phyloP scores from a whole-genome alignment of 2,888 invertebrate species.

The Coenonympha arcania region DNA sequence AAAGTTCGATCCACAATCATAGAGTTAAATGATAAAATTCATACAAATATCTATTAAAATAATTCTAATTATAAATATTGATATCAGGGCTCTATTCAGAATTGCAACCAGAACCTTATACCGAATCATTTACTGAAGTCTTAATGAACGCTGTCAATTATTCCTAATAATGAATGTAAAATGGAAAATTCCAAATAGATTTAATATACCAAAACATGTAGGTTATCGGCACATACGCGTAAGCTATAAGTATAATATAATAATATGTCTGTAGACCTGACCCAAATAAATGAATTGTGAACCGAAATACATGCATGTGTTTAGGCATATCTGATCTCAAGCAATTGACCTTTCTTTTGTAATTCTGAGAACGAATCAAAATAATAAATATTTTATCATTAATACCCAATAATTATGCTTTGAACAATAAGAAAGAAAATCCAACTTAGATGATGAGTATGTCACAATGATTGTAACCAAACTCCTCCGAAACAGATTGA shows the following conservation, averaged over 20 bases:
- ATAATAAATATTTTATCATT: too few relatives aligned
- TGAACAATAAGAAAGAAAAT: too few relatives aligned
- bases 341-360: not conserved
- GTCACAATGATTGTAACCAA: too few relatives aligned
- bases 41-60: too few relatives aligned
- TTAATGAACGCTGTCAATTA: conserved; percentile 27
- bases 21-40: too few relatives aligned
- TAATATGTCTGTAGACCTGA: conserved; percentile 36
- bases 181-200: conserved; percentile 49
- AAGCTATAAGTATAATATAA: conserved; percentile 34
- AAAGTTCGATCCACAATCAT: too few relatives aligned
- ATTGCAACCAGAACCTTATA: conserved; percentile 15
- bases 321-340: not conserved
- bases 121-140: conserved; percentile 15
- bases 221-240: conserved; percentile 45
- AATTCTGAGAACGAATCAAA: not conserved
- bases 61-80: not conserved
- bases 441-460: too few relatives aligned
- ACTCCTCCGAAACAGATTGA: too few relatives aligned
- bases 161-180: conserved; percentile 22
- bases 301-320: conserved; percentile 22
- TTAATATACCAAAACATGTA: conserved; percentile 50
- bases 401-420: too few relatives aligned
- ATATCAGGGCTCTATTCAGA: conserved; percentile 16
- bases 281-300: conserved; percentile 31